Conservation (phyloP, 2,797 vertebrate species). For the Acanthopagrus latus region DNA sequence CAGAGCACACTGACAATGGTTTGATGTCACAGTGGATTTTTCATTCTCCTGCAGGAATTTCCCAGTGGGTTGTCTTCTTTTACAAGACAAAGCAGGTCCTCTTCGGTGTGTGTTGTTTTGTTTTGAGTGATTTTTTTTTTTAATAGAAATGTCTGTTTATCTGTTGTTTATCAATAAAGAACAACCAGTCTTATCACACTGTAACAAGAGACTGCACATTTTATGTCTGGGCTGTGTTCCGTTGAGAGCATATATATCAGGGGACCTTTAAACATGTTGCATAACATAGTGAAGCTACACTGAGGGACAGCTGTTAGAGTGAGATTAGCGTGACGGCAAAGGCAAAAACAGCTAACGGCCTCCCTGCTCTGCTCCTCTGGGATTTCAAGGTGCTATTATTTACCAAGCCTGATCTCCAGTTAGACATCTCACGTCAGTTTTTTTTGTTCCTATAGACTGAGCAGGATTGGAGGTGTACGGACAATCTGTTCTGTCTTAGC, state of each 20-base stretch:
- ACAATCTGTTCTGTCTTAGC: not conserved
- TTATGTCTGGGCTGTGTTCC: slow-evolving; percentile 20
- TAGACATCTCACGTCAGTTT: slow-evolving; percentile 7
- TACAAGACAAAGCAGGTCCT: not conserved
- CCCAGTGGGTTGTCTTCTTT: not conserved
- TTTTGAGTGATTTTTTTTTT: not conserved
- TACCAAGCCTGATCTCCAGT: slow-evolving; percentile 19
- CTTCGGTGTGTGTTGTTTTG: not conserved
- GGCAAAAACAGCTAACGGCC: slow-evolving; percentile 17
- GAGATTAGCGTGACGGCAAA: slow-evolving; percentile 40
- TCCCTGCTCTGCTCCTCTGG: not conserved
- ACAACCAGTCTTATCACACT: not conserved
- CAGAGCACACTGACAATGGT: slow-evolving; percentile 5
- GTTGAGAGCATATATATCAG: slow-evolving; percentile 17
- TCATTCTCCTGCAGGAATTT: not conserved
- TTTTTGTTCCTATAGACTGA: not conserved
- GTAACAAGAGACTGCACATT: not conserved
- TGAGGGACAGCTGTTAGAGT: slow-evolving; percentile 25
- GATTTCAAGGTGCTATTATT: slow-evolving; percentile 37
- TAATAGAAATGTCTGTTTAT: not conserved
- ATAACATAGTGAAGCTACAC: slow-evolving; percentile 32
- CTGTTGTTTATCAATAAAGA: not conserved
- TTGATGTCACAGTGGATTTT: not conserved
- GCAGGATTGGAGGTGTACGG: not conserved
- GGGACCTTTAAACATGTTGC: slow-evolving; percentile 47